phyloP scores from a whole-genome alignment of 2,113 vertebrate species.

The Eulemur macaco region DNA sequence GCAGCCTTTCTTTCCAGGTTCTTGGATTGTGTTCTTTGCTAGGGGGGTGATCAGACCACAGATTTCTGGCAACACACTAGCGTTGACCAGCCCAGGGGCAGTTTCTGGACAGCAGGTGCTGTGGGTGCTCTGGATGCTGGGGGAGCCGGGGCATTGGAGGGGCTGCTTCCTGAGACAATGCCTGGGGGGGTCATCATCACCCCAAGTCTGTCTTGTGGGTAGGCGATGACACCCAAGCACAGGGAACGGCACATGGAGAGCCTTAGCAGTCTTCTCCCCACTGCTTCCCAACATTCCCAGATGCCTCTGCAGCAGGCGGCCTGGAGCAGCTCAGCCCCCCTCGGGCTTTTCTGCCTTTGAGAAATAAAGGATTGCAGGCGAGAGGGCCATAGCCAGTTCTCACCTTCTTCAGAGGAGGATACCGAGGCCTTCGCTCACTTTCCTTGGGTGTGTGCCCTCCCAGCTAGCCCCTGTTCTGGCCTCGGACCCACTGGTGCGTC shows the following conservation, averaged over 20 bases:
- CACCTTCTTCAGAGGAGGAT: background rate
- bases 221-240: background rate
- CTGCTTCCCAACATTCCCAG: background rate
- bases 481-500: background rate
- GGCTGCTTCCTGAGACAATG: too few species aligned
- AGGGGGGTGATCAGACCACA: background rate
- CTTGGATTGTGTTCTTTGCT: background rate
- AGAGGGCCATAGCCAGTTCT: background rate
- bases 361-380: background rate
- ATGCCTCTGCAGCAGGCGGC: background rate
- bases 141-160: background rate
- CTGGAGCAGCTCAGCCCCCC: background rate
- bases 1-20: background rate
- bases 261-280: background rate
- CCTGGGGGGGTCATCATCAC: background rate
- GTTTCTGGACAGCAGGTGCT: background rate
- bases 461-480: background rate
- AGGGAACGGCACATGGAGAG: background rate
- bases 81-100: background rate
- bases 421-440: background rate
- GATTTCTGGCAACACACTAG: background rate
- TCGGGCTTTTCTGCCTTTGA: background rate
- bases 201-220: background rate
- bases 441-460: background rate
- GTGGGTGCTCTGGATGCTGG: background rate